phyloP scores from a whole-genome alignment of 2,888 invertebrate genomes.

The Drosophila affinis region DNA sequence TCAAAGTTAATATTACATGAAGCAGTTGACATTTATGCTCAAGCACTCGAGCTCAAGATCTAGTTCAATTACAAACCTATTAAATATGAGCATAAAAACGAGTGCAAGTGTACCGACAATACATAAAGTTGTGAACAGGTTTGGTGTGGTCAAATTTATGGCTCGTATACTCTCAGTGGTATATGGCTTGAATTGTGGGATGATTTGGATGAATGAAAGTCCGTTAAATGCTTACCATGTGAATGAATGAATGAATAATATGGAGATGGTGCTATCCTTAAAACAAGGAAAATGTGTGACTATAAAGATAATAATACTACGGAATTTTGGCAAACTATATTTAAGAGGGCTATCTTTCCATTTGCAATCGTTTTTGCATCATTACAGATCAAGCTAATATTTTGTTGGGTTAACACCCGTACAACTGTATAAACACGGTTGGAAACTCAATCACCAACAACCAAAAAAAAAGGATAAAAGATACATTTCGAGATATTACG shows the following conservation, averaged over 20 bases:
- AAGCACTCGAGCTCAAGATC: constrained; percentile 19
- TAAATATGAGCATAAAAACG: constrained; percentile 21
- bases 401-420: no score
- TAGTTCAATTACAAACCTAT: constrained; percentile 41
- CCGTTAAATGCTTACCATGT: neutral
- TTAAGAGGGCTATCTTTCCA: no score
- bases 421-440: no score
- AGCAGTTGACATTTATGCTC: constrained; percentile 51
- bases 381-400: no score
- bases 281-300: no score
- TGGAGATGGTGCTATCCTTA: neutral
- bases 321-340: no score
- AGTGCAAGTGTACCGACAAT: constrained; percentile 27
- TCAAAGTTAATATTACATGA: constrained; percentile 28
- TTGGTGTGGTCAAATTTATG: neutral
- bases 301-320: no score
- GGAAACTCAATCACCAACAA: no score
- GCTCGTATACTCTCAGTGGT: neutral
- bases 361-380: no score
- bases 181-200: neutral
- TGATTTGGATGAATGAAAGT: neutral
- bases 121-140: constrained; percentile 5
- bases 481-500: no score
- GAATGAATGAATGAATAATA: neutral
- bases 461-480: no score